A percentile compares a stretch with the other conserved stretches of the same genome.
These are phyloP conservation scores for Eubasilissa splendida DNA, from an alignment of 2,888 invertebrate species.

Conservation along the genomic window DNA sequence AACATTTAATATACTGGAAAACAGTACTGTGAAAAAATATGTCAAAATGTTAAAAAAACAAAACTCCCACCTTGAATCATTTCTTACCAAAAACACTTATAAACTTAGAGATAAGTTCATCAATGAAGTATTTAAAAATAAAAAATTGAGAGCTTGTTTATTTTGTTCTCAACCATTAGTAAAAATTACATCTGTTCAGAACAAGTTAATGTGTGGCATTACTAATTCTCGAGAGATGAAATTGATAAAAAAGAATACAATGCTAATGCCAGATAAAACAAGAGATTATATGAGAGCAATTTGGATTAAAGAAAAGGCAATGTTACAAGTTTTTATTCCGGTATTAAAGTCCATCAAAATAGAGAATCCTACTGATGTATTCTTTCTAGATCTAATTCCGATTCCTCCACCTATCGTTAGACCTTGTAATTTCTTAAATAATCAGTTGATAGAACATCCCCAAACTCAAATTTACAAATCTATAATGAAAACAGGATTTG, in stretches of 20 bases:
- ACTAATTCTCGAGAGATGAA: slow-evolving; percentile 63
- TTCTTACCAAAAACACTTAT: slow-evolving; percentile 71
- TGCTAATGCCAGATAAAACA: slow-evolving; percentile 78
- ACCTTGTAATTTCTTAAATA: slow-evolving; percentile 79
- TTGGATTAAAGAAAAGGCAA: slow-evolving; percentile 80
- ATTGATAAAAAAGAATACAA: slow-evolving; percentile 63
- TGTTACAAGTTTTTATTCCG: slow-evolving; percentile 82
- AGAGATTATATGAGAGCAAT: slow-evolving; percentile 80
- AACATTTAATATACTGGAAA: slow-evolving; percentile 69
- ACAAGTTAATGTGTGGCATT: slow-evolving; percentile 73
- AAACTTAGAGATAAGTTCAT: slow-evolving; percentile 68
- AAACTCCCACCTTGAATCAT: slow-evolving; percentile 60
- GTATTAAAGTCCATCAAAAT: slow-evolving; percentile 72
- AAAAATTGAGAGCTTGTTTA: slow-evolving; percentile 71
- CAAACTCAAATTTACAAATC: slow-evolving; percentile 81
- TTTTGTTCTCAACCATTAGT: slow-evolving; percentile 71
- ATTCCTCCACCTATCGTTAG: slow-evolving; percentile 91
- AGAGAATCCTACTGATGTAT: slow-evolving; percentile 82
- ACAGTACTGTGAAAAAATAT: slow-evolving; percentile 68
- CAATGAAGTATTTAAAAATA: slow-evolving; percentile 67
- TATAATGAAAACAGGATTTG: slow-evolving; percentile 78
- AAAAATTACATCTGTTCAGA: slow-evolving; percentile 74
- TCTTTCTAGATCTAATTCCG: slow-evolving; percentile 88
- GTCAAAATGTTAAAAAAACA: slow-evolving; percentile 65
- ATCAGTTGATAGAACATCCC: slow-evolving; percentile 83